phyloP scores from a whole-genome alignment of 2,797 vertebrate species.

The Tragelaphus eurycerus region DNA sequence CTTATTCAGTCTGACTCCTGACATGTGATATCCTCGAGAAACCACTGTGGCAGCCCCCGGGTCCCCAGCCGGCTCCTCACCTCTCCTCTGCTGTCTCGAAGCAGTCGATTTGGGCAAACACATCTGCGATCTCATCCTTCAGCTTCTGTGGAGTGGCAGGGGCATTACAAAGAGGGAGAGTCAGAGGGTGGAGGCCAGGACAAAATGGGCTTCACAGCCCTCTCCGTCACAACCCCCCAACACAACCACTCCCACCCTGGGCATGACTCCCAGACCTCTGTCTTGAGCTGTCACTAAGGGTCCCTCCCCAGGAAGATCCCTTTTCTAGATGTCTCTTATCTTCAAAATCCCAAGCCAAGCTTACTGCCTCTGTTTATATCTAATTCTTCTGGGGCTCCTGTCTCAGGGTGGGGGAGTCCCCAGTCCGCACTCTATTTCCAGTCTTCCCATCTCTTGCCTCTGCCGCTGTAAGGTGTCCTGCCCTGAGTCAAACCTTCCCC shows the following conservation, averaged over 20 bases:
- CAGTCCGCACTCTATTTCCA: not conserved
- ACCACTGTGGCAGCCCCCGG: not conserved
- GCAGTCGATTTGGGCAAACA: constrained; percentile 83
- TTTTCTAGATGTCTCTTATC: not conserved
- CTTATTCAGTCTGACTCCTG: not conserved
- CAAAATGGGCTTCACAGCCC: accelerated
- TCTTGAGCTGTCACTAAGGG: not conserved
- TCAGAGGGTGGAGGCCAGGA: not conserved
- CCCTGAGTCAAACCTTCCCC: accelerated
- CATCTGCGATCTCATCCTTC: constrained; percentile 83
- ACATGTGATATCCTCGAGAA: not conserved
- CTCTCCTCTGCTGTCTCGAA: constrained; percentile 80
- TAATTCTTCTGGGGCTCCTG: not conserved
- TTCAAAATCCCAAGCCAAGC: not conserved
- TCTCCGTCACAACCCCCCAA: accelerated
- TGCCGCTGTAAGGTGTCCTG: not conserved
- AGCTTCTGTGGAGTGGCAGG: constrained; percentile 76
- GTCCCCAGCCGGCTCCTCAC: constrained; percentile 56
- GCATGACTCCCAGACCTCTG: accelerated
- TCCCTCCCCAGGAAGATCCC: not conserved
- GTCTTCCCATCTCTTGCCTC: not conserved
- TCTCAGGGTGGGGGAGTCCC: not conserved
- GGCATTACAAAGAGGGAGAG: accelerated
- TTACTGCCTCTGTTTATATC: too few relatives aligned
- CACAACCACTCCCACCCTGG: too few relatives aligned